phyloP scores from a whole-genome alignment of 2,113 vertebrate species.

The Poecile atricapillus region DNA sequence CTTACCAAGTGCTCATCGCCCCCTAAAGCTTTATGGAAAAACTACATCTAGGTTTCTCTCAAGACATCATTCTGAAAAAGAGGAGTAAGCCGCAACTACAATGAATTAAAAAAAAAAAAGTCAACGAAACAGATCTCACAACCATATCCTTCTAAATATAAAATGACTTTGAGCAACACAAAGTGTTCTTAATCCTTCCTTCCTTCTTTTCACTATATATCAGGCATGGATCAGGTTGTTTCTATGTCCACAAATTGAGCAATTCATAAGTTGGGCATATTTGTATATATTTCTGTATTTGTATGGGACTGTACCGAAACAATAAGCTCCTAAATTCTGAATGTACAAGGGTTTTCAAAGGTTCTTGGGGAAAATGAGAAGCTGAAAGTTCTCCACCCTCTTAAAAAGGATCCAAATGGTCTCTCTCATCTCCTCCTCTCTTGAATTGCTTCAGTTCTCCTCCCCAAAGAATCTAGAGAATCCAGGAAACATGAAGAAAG shows the following conservation, averaged over 20 bases:
- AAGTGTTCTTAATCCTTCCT: neutral
- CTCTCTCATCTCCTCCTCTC: neutral
- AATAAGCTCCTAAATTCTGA: neutral
- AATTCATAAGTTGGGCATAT: neutral
- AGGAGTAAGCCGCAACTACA: rapidly evolving
- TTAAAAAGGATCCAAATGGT: neutral
- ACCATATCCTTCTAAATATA: neutral
- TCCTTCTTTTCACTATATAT: neutral
- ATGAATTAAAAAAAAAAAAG: neutral
- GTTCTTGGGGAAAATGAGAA: neutral
- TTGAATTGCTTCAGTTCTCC: neutral
- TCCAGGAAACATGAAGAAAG: neutral
- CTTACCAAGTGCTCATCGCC: neutral
- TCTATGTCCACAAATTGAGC: neutral
- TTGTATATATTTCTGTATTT: neutral
- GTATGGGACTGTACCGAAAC: neutral
- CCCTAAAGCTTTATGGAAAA: slow-evolving; percentile 10
- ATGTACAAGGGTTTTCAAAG: neutral
- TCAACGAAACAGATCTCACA: neutral
- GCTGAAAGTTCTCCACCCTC: neutral
- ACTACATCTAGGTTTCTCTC: neutral
- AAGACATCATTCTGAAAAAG: neutral
- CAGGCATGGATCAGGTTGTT: neutral
- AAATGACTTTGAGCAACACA: neutral
- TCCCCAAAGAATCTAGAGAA: neutral